These are phyloP conservation scores for Sinhomidia bicolor DNA, from an alignment of 2,888 invertebrate genomes.

Conservation along the genomic window DNA sequence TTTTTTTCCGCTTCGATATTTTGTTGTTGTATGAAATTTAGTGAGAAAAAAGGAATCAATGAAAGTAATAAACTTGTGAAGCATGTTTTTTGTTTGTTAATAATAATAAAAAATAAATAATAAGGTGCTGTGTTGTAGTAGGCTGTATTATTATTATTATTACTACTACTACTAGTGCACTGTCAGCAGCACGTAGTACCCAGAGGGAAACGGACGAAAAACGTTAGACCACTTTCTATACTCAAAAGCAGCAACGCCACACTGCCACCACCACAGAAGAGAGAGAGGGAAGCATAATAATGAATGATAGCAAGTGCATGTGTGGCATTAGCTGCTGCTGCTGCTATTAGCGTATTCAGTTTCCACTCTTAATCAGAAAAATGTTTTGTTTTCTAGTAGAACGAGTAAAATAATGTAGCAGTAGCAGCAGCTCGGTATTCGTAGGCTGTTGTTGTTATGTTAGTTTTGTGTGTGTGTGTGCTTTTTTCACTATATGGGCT, in stretches of 20 bases:
- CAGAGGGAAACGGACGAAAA: neutral
- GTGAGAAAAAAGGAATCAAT: neutral
- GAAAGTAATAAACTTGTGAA: neutral
- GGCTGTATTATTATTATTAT: neutral
- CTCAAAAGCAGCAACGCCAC: too few species aligned
- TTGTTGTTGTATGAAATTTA: neutral
- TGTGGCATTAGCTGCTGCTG: constrained; percentile 32
- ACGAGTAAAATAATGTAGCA: neutral
- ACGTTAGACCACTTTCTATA: neutral
- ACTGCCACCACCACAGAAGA: too few species aligned
- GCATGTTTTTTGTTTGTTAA: constrained; percentile 1
- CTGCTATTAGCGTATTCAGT: neutral
- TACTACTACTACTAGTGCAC: too few species aligned
- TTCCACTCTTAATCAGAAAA: constrained; percentile 37
- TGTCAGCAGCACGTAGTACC: neutral
- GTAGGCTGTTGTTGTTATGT: too few species aligned
- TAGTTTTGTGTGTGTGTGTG: too few species aligned
- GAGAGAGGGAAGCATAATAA: too few species aligned
- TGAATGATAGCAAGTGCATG: neutral
- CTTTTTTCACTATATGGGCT: constrained; percentile 3
- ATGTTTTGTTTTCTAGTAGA: neutral
- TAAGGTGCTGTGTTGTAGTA: neutral
- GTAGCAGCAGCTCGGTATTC: neutral
- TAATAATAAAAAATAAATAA: neutral
- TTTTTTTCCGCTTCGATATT: neutral